Percentiles rank a stretch among this genome's conserved stretches.
Evolutionary conservation across 2,888 invertebrate species (phyloP).

Genomic region (Dermolepida albohirtum): DNA sequence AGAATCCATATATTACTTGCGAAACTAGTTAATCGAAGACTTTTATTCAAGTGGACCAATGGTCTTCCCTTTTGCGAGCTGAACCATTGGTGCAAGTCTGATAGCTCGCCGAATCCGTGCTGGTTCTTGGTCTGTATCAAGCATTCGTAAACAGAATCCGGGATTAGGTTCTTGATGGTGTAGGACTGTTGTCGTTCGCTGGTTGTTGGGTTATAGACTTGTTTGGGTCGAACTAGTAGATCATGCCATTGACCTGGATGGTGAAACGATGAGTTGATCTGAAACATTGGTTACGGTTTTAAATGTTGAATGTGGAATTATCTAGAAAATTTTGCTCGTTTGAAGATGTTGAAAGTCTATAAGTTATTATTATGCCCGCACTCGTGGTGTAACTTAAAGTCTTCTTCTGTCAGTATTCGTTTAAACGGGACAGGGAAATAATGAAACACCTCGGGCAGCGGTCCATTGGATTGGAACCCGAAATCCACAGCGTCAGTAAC

Average conservation of each 20-base stretch:
- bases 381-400: too few relatives aligned
- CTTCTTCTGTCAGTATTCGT: too few relatives aligned
- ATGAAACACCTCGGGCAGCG: too few relatives aligned
- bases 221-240: slow-evolving; percentile 64
- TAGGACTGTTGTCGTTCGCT: slow-evolving; percentile 64
- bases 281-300: slow-evolving; percentile 45
- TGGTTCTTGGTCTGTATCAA: slow-evolving; percentile 70
- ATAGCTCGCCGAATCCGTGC: slow-evolving; percentile 69
- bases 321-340: too few relatives aligned
- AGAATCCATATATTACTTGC: neutral
- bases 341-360: too few relatives aligned
- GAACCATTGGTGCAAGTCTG: slow-evolving; percentile 69
- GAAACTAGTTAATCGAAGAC: neutral
- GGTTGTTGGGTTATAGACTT: slow-evolving; percentile 60
- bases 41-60: slow-evolving; percentile 30
- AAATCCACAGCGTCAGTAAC: too few relatives aligned
- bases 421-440: too few relatives aligned
- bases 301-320: slow-evolving; percentile 19
- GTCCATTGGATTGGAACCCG: too few relatives aligned
- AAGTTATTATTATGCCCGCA: too few relatives aligned
- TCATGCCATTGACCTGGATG: slow-evolving; percentile 69
- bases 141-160: slow-evolving; percentile 70
- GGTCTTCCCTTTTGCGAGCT: slow-evolving; percentile 61
- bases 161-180: slow-evolving; percentile 66
- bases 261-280: slow-evolving; percentile 68